phyloP scores from a whole-genome alignment of 2,888 invertebrate species.

The Caenorhabditis sulstoni region DNA sequence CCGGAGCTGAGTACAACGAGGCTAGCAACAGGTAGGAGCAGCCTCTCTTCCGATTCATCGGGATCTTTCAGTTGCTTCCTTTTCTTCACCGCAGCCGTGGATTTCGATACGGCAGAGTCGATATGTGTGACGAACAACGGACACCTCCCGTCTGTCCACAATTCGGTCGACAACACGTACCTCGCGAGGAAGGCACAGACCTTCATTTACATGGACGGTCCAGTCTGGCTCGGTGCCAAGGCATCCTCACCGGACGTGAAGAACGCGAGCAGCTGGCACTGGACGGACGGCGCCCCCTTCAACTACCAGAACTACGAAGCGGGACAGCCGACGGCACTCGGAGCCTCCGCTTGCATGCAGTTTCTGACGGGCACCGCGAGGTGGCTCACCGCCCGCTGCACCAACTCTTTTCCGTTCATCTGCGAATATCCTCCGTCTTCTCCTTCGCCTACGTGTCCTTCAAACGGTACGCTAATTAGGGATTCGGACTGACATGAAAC shows the following conservation, averaged over 20 bases:
- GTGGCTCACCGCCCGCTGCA: constrained; percentile 35
- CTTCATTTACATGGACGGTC: constrained; percentile 14
- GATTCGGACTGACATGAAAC: background rate
- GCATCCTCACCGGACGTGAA: constrained; percentile 10
- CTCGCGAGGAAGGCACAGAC: constrained; percentile 17
- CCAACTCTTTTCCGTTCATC: constrained; percentile 16
- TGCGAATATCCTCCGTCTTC: constrained; percentile 13
- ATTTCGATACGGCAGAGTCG: constrained; percentile 36
- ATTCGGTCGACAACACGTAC: constrained; percentile 21
- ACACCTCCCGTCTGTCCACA: constrained; percentile 34
- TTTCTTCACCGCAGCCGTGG: constrained; percentile 2
- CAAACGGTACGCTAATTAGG: constrained; percentile 3
- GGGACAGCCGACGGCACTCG: constrained; percentile 17
- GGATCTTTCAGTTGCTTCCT: constrained; percentile 31
- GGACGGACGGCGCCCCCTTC: constrained; percentile 32
- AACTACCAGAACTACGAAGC: constrained; percentile 42
- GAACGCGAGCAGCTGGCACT: constrained; percentile 29
- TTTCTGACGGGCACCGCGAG: constrained; percentile 13
- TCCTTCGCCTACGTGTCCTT: constrained; percentile 10
- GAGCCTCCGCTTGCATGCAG: constrained; percentile 32
- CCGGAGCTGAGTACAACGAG: no score
- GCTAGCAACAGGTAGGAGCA: no score
- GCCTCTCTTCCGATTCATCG: no score
- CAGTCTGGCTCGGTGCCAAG: constrained; percentile 35
- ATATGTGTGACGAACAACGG: constrained; percentile 19